Conservation (phyloP, 2,113 vertebrate species). For the Cyphomyrus discorhynchus region DNA sequence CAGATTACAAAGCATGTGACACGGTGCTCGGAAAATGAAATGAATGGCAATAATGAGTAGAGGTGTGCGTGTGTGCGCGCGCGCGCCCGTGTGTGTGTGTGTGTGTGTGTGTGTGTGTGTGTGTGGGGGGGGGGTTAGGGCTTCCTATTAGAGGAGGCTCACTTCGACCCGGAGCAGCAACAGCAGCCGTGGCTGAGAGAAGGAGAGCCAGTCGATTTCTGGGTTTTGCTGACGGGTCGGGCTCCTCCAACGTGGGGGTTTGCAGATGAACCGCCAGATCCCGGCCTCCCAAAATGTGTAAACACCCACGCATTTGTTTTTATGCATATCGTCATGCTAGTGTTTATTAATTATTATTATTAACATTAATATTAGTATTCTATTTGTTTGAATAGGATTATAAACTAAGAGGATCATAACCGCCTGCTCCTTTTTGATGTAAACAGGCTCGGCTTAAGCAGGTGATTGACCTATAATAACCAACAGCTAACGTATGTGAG, state of each 20-base stretch:
- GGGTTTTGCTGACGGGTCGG: slow-evolving; percentile 46
- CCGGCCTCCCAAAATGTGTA: background rate
- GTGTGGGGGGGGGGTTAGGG: slow-evolving; percentile 51
- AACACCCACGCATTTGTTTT: slow-evolving; percentile 10
- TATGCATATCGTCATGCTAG: background rate
- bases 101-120: slow-evolving; percentile 39
- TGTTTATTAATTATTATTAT: background rate
- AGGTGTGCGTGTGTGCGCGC: slow-evolving; percentile 58
- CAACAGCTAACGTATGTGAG: background rate
- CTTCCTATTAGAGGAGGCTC: slow-evolving; percentile 59
- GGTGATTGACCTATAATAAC: background rate
- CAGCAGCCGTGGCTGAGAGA: slow-evolving; percentile 18
- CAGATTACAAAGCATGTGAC: slow-evolving; percentile 99
- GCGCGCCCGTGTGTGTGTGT: slow-evolving; percentile 1
- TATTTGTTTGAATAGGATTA: background rate
- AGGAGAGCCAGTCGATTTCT: slow-evolving; percentile 9
- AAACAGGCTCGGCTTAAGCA: background rate
- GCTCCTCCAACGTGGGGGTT: background rate
- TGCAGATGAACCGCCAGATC: background rate
- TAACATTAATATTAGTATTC: background rate
- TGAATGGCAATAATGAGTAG: slow-evolving; percentile 83
- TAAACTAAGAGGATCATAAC: background rate
- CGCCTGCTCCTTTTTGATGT: background rate
- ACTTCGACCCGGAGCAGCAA: slow-evolving; percentile 17
- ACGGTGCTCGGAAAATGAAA: slow-evolving; percentile 78